phyloP scores from a whole-genome alignment of 2,797 vertebrate genomes.

The Emys orbicularis region DNA sequence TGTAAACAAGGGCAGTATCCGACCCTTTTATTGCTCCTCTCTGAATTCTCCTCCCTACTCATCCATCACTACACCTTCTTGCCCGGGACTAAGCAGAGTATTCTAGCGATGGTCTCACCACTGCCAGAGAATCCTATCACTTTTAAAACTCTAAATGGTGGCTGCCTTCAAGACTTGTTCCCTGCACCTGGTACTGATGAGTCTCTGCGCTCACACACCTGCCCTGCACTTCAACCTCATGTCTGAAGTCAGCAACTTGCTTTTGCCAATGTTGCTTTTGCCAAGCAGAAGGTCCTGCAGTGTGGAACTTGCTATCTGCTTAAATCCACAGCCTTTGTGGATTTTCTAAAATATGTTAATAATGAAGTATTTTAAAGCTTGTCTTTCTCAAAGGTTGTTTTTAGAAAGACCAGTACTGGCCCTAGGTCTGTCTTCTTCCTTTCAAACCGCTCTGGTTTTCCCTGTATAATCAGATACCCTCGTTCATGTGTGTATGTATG shows the following conservation, averaged over 20 bases:
- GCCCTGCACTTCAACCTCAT: rapidly evolving
- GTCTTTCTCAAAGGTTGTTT: background rate
- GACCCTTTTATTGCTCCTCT: background rate
- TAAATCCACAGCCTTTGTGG: background rate
- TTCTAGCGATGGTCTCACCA: background rate
- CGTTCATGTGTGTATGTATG: rapidly evolving
- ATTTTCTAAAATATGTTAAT: rapidly evolving
- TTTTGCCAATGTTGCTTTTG: background rate
- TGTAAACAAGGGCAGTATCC: conserved; percentile 9
- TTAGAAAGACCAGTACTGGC: background rate
- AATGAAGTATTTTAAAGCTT: background rate
- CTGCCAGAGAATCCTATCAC: background rate
- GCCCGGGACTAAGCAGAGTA: background rate
- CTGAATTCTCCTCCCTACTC: background rate
- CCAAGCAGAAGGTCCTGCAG: background rate
- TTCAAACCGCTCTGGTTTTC: background rate
- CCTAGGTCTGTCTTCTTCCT: background rate
- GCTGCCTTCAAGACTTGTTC: background rate
- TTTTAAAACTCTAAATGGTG: background rate
- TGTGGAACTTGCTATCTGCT: background rate
- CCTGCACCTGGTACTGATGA: background rate
- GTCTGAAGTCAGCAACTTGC: rapidly evolving
- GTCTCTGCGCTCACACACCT: too few species aligned
- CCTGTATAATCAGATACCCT: background rate
- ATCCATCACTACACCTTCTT: background rate